phyloP scores from a whole-genome alignment of 1,140 invertebrate species.

The Lepidurus couesii region DNA sequence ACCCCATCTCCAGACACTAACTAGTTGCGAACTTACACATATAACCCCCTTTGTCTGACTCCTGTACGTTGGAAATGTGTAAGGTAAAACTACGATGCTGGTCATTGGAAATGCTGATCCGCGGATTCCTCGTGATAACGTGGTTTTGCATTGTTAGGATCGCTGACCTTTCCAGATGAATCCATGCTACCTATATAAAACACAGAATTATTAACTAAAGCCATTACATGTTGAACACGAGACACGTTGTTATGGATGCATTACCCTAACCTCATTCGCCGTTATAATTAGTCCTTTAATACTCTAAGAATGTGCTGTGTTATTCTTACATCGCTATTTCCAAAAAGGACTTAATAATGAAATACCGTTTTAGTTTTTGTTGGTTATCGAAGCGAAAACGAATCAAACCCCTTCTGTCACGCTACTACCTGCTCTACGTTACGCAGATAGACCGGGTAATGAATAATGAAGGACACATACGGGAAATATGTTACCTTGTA shows the following conservation, averaged over 20 bases:
- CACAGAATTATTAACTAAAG: conserved; percentile 40
- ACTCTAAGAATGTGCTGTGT: no score
- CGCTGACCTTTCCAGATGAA: conserved; percentile 88
- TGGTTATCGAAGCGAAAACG: no score
- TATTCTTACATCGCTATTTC: no score
- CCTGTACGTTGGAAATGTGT: conserved; percentile 82
- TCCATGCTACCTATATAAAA: conserved; percentile 75
- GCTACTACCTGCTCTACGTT: neutral
- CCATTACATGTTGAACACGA: neutral
- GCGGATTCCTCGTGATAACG: conserved; percentile 84
- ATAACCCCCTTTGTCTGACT: conserved; percentile 84
- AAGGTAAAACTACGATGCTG: conserved; percentile 81
- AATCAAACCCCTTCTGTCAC: no score
- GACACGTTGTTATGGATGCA: neutral
- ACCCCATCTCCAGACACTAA: neutral
- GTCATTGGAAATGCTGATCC: conserved; percentile 80
- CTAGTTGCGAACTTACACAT: conserved; percentile 94
- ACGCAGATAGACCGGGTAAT: neutral
- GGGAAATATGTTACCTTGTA: conserved; percentile 59
- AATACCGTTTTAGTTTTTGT: no score
- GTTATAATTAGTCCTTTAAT: no score
- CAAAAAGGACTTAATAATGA: no score
- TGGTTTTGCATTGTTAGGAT: conserved; percentile 87
- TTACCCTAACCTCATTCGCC: no score
- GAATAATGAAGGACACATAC: neutral